Conservation (phyloP, 1,140 invertebrate species). For the Harlomillsia oculata region DNA sequence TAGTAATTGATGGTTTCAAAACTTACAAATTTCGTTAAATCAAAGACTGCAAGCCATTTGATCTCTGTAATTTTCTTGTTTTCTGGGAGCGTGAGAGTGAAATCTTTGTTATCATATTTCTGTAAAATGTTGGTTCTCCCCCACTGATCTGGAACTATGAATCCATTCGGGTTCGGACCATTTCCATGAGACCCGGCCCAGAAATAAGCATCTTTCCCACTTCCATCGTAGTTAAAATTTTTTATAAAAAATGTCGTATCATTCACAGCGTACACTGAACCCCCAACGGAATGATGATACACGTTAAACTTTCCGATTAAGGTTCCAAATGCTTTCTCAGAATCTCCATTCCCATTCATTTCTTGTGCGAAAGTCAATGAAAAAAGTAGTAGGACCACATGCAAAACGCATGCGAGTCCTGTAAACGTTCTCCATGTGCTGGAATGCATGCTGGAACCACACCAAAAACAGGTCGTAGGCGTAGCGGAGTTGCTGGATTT, state of each 20-base stretch:
- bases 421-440: too few relatives aligned
- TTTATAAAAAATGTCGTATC: constrained; percentile 70
- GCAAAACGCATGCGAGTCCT: too few relatives aligned
- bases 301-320: constrained; percentile 76
- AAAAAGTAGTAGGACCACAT: neutral
- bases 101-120: constrained; percentile 75
- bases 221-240: constrained; percentile 82
- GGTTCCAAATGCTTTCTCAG: constrained; percentile 64
- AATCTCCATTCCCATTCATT: neutral
- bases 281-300: constrained; percentile 80
- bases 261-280: constrained; percentile 82
- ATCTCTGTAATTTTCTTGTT: constrained; percentile 76
- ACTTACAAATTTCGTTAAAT: constrained; percentile 62
- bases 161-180: constrained; percentile 23
- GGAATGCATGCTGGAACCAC: too few relatives aligned
- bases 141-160: constrained; percentile 23
- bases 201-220: constrained; percentile 73
- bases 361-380: neutral
- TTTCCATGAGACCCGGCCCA: constrained; percentile 59
- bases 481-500: too few relatives aligned
- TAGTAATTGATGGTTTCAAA: too few relatives aligned
- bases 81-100: constrained; percentile 71
- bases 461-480: too few relatives aligned
- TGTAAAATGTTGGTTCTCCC: constrained; percentile 68
- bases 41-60: constrained; percentile 84